phyloP scores from a whole-genome alignment of 1,140 invertebrate genomes.

The Aricia agestis region DNA sequence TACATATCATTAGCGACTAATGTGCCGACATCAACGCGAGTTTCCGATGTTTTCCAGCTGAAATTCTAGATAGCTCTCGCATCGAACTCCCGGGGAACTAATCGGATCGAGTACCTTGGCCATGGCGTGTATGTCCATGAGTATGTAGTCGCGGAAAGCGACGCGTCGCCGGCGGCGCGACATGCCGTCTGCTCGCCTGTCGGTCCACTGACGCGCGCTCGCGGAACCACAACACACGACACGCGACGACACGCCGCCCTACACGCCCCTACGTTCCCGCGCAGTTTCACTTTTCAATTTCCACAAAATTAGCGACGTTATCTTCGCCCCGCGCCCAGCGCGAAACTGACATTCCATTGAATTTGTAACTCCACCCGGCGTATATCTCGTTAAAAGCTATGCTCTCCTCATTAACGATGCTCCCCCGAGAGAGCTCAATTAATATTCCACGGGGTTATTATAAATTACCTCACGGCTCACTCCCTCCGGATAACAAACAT shows the following conservation, averaged over 20 bases:
- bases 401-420: background rate
- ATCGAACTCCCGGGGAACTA: background rate
- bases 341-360: slow-evolving; percentile 6
- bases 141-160: slow-evolving; percentile 67
- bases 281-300: slow-evolving; percentile 40
- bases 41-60: too few relatives aligned
- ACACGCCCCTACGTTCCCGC: slow-evolving; percentile 37
- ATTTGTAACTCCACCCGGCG: background rate
- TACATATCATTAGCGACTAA: slow-evolving; percentile 2
- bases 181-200: slow-evolving; percentile 47
- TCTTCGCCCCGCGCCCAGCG: slow-evolving; percentile 13
- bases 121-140: slow-evolving; percentile 67
- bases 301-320: slow-evolving; percentile 19
- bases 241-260: slow-evolving; percentile 21
- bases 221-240: slow-evolving; percentile 26
- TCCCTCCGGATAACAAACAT: background rate
- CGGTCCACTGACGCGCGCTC: slow-evolving; percentile 42
- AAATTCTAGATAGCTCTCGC: background rate
- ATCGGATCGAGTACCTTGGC: slow-evolving; percentile 51
- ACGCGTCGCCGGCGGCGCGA: slow-evolving; percentile 65
- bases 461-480: background rate
- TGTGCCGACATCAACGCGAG: background rate
- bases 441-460: background rate
- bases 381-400: slow-evolving; percentile 5
- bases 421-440: background rate